Conservation (phyloP, 2,888 invertebrate genomes). For the Brenthis hecate region DNA sequence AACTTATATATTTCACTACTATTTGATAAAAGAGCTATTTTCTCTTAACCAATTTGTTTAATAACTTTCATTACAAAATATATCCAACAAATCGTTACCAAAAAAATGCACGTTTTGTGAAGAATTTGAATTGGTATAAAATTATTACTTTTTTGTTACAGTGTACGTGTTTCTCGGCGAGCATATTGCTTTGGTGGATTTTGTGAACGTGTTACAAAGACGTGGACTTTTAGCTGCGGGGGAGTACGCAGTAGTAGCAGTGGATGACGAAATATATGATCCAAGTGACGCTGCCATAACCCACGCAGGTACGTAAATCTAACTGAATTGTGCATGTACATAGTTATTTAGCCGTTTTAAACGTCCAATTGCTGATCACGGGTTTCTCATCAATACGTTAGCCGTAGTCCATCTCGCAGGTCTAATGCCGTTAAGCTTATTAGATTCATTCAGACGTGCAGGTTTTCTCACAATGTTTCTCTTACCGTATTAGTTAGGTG, state of each 20-base stretch:
- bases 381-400: not conserved
- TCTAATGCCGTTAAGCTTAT: too few species aligned
- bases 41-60: too few species aligned
- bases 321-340: not conserved
- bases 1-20: too few species aligned
- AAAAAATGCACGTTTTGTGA: too few species aligned
- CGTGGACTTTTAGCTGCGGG: slow-evolving; percentile 88
- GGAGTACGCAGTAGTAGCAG: slow-evolving; percentile 93
- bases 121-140: too few species aligned
- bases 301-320: slow-evolving; percentile 56
- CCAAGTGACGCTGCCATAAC: slow-evolving; percentile 77
- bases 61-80: too few species aligned
- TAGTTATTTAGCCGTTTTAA: not conserved
- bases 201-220: slow-evolving; percentile 89
- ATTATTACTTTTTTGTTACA: slow-evolving; percentile 62
- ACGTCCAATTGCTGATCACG: not conserved
- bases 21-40: too few species aligned
- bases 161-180: slow-evolving; percentile 96
- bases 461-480: too few species aligned
- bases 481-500: too few species aligned
- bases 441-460: too few species aligned
- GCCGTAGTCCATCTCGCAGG: too few species aligned
- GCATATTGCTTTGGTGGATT: slow-evolving; percentile 92
- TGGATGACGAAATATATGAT: slow-evolving; percentile 93
- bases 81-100: too few species aligned